These are phyloP conservation scores for Actinia equina DNA, from an alignment of 64 coral and sea anemone species.

Conservation along the genomic window DNA sequence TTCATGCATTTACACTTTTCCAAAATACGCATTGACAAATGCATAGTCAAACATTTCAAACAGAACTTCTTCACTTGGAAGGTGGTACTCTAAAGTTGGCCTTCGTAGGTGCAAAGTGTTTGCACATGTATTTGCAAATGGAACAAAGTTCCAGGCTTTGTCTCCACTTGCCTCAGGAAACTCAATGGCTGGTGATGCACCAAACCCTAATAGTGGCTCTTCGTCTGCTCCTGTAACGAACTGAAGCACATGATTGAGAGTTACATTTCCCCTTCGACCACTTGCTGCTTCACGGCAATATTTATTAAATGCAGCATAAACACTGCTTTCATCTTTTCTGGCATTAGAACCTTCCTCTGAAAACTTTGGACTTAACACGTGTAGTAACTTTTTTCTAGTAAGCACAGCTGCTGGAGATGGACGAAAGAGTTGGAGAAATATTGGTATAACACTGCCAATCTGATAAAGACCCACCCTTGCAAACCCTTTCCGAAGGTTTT, in stretches of 20 bases:
- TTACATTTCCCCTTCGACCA: slow-evolving; percentile 7
- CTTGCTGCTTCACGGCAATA: slow-evolving; percentile 27
- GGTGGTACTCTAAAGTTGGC: background rate
- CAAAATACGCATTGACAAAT: slow-evolving; percentile 74
- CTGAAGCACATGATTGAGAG: slow-evolving; percentile 44
- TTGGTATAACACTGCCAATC: no score
- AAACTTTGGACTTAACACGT: no score
- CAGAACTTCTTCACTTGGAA: slow-evolving; percentile 33
- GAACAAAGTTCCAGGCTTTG: slow-evolving; percentile 38
- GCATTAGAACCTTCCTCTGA: slow-evolving; percentile 48
- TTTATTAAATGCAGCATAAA: slow-evolving; percentile 15
- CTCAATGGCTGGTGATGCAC: slow-evolving; percentile 31
- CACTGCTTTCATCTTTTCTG: background rate
- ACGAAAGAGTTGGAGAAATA: no score
- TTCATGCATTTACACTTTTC: slow-evolving; percentile 42
- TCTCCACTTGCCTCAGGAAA: slow-evolving; percentile 29
- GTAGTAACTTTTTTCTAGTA: slow-evolving; percentile 30
- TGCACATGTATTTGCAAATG: slow-evolving; percentile 64
- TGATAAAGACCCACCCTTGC: no score
- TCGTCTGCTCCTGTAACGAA: slow-evolving; percentile 34
- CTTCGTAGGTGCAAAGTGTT: slow-evolving; percentile 43
- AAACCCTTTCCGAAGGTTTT: no score
- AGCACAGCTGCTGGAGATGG: no score
- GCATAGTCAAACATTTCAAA: slow-evolving; percentile 68
- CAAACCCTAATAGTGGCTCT: slow-evolving; percentile 42